Evolutionary conservation across 2,888 invertebrate genomes (phyloP).

Genomic region (Microplitis deprimator): DNA sequence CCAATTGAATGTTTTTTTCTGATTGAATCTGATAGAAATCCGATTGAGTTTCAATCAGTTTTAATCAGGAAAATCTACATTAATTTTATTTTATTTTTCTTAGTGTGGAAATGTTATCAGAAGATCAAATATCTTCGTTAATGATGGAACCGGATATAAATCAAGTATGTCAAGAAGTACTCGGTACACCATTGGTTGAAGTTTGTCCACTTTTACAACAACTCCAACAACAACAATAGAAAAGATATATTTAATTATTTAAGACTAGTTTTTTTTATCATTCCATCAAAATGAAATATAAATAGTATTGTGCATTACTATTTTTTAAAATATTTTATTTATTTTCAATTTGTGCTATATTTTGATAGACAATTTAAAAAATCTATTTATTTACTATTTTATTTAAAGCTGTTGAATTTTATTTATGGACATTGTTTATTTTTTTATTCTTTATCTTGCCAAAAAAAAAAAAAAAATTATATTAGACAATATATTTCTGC

Average conservation of each 20-base stretch:
- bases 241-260: conserved; percentile 32
- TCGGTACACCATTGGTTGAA: conserved; percentile 75
- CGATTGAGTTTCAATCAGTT: neutral
- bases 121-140: conserved; percentile 82
- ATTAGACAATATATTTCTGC: neutral
- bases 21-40: no score
- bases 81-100: conserved; percentile 56
- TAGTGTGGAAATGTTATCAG: conserved; percentile 84
- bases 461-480: neutral
- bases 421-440: neutral
- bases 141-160: conserved; percentile 83
- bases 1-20: no score
- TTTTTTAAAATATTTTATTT: neutral
- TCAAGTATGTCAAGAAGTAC: conserved; percentile 79
- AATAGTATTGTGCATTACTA: neutral
- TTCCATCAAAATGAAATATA: conserved; percentile 32
- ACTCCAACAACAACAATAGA: conserved; percentile 66
- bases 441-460: neutral
- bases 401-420: neutral
- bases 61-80: conserved; percentile 3
- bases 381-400: neutral
- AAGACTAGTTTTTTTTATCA: conserved; percentile 15
- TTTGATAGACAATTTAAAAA: neutral
- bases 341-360: neutral
- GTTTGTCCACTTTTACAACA: conserved; percentile 70